A percentile compares a stretch with the other conserved stretches of the same genome.
Evolutionary conservation across 2,888 invertebrate genomes (phyloP).

Genomic region (Xestia c-nigrum): DNA sequence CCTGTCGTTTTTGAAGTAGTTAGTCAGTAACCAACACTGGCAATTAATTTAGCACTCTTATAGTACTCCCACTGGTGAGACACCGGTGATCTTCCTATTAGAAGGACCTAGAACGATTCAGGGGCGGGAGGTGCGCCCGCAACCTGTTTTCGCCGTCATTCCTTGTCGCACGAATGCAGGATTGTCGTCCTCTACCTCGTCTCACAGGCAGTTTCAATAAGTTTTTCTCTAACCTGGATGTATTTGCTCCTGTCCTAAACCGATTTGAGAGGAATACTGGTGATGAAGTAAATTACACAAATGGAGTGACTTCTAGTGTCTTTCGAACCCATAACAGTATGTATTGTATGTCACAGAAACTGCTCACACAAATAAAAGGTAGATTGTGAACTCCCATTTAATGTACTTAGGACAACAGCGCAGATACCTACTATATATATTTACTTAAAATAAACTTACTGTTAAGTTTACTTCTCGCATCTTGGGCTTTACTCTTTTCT

Average conservation of each 20-base stretch:
- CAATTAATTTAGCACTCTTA: neutral
- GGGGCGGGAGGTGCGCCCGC: too few species aligned
- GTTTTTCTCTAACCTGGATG: too few species aligned
- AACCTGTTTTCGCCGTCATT: too few species aligned
- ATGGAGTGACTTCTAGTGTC: neutral
- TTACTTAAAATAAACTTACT: conserved; percentile 72
- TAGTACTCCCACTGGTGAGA: neutral
- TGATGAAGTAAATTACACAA: neutral
- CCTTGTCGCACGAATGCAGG: too few species aligned
- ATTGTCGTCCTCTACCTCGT: too few species aligned
- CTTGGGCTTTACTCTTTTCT: conserved; percentile 71
- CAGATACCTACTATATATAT: neutral
- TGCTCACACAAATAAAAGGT: neutral
- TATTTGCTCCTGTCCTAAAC: too few species aligned
- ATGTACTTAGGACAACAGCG: neutral
- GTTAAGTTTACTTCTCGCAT: conserved; percentile 76
- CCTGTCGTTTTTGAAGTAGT: neutral
- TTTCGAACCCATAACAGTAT: neutral
- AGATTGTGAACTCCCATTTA: neutral
- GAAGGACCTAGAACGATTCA: too few species aligned
- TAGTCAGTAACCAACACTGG: neutral
- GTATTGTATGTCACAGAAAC: neutral
- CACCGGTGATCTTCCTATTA: neutral
- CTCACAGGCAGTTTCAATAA: too few species aligned
- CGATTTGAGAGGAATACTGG: neutral